phyloP scores from a whole-genome alignment of 2,888 invertebrate genomes.

The Eupeodes latifasciatus region DNA sequence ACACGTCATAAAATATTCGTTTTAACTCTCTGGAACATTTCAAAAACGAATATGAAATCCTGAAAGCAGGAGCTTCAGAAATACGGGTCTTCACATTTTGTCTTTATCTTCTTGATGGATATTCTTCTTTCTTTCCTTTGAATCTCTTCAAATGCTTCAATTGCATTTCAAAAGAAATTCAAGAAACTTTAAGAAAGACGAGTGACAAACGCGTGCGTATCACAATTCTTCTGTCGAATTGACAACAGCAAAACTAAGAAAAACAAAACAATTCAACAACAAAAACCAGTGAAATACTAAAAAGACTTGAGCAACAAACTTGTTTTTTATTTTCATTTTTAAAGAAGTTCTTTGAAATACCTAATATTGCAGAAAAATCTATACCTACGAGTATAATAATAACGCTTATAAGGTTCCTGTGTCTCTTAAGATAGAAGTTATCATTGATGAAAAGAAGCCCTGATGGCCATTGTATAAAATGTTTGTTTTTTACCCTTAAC shows the following conservation, averaged over 20 bases:
- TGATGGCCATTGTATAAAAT: constrained; percentile 32
- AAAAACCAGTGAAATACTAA: constrained; percentile 12
- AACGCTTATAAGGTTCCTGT: constrained; percentile 26
- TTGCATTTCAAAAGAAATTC: constrained; percentile 48
- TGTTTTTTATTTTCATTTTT: background rate
- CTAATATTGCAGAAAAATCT: constrained; percentile 12
- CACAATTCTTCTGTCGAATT: constrained; percentile 67
- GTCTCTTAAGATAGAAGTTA: constrained; percentile 47
- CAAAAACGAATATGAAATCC: constrained; percentile 61
- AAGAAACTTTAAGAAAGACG: constrained; percentile 42
- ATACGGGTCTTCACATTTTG: constrained; percentile 64
- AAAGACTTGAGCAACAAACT: constrained; percentile 30
- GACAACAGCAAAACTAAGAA: constrained; percentile 10
- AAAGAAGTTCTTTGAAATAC: constrained; percentile 24
- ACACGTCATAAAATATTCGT: background rate
- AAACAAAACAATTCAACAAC: constrained; percentile 1
- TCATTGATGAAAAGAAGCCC: constrained; percentile 74
- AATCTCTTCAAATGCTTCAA: constrained; percentile 13
- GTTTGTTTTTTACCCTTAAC: background rate
- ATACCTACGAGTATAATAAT: constrained; percentile 44
- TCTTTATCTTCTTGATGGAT: constrained; percentile 1
- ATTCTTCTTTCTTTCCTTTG: background rate
- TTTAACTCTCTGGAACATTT: background rate
- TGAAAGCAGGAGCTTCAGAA: constrained; percentile 43
- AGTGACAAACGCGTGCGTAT: constrained; percentile 76